Percentiles rank a stretch among this genome's conserved stretches.
These are phyloP conservation scores for Ruditapes philippinarum DNA, from an alignment of 1,140 invertebrate species.

Conservation along the genomic window DNA sequence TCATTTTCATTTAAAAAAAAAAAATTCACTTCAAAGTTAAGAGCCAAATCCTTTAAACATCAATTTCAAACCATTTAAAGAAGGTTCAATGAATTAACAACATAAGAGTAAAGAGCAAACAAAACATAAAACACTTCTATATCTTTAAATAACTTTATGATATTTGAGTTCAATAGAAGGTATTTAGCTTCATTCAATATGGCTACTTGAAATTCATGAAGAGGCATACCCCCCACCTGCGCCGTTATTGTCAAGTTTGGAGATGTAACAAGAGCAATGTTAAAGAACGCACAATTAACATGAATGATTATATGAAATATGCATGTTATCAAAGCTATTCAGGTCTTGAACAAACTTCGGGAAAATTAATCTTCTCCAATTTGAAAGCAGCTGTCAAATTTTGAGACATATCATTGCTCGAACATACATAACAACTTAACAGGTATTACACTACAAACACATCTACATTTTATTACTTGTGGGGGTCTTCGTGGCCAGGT, in stretches of 20 bases:
- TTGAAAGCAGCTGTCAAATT: too few relatives aligned
- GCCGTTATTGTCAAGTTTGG: neutral
- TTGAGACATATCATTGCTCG: too few relatives aligned
- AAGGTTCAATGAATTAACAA: neutral
- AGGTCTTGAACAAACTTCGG: too few relatives aligned
- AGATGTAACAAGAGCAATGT: too few relatives aligned
- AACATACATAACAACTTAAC: too few relatives aligned
- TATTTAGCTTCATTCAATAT: slow-evolving; percentile 10
- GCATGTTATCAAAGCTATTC: too few relatives aligned
- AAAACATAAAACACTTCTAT: slow-evolving; percentile 1
- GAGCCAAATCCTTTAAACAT: slow-evolving; percentile 15
- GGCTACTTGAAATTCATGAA: neutral
- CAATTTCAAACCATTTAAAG: slow-evolving; percentile 50
- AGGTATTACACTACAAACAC: too few relatives aligned
- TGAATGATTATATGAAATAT: too few relatives aligned
- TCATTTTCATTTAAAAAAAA: neutral
- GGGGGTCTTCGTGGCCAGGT: too few relatives aligned
- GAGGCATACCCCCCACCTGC: neutral
- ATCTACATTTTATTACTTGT: too few relatives aligned
- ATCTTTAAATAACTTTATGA: slow-evolving; percentile 12
- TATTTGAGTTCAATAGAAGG: neutral
- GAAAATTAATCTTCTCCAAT: too few relatives aligned
- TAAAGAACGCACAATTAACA: too few relatives aligned
- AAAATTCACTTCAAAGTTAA: slow-evolving; percentile 23
- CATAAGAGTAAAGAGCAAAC: neutral